A percentile compares a stretch with the other conserved stretches of the same genome.
Conservation (phyloP, 2,113 vertebrate genomes). For the Sminthopsis crassicaudata region DNA sequence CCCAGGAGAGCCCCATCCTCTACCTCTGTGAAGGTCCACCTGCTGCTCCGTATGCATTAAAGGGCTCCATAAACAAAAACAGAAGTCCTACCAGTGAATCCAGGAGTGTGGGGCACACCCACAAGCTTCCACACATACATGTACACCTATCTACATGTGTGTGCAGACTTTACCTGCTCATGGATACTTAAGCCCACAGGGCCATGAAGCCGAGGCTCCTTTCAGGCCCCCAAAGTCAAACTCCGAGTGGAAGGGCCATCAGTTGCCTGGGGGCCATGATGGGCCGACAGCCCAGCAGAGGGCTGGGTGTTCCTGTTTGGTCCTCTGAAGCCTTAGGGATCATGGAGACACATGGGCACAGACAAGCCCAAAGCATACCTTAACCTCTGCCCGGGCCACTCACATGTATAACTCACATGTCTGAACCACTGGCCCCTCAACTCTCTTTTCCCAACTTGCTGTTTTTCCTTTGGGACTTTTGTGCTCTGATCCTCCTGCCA, state of each 20-base stretch:
- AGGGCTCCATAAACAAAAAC: neutral
- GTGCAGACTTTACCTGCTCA: neutral
- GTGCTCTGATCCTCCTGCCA: neutral
- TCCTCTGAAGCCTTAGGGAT: neutral
- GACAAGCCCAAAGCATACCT: neutral
- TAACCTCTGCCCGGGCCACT: neutral
- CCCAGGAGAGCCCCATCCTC: neutral
- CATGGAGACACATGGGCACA: neutral
- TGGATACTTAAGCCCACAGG: neutral
- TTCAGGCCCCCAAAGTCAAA: neutral
- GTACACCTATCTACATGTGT: neutral
- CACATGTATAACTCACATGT: neutral
- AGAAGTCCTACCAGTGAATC: neutral
- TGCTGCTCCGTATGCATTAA: neutral
- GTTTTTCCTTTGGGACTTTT: neutral
- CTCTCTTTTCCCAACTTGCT: neutral
- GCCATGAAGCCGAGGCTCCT: neutral
- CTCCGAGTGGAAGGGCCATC: neutral
- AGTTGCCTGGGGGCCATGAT: neutral
- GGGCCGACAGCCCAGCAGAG: neutral
- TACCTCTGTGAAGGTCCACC: neutral
- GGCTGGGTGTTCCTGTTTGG: neutral
- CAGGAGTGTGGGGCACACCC: neutral
- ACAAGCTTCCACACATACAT: neutral
- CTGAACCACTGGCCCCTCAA: neutral